Evolutionary conservation across 2,113 vertebrate genomes (phyloP).

Genomic region (Rhipidura dahli): DNA sequence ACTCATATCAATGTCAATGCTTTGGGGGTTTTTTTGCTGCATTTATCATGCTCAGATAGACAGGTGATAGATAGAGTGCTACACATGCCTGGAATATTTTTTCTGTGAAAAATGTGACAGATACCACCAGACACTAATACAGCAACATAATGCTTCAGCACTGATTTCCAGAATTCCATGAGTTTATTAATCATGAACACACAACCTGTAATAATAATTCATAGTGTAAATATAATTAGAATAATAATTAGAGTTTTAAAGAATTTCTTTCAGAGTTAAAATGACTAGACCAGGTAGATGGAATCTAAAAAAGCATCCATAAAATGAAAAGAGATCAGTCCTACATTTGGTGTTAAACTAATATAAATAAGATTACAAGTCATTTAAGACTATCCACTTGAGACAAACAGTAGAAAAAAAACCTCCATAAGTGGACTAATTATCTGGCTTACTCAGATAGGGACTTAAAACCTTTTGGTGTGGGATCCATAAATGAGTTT

Average conservation of each 20-base stretch:
- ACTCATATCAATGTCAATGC: neutral
- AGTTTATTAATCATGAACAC: conserved; percentile 19
- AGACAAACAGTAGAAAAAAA: neutral
- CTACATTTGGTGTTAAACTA: neutral
- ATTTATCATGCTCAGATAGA: conserved; percentile 16
- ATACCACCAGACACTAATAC: neutral
- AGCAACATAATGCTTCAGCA: neutral
- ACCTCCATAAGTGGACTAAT: neutral
- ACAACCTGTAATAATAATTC: neutral
- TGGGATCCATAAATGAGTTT: neutral
- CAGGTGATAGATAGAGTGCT: conserved; percentile 8
- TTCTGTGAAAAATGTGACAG: neutral
- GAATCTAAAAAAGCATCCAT: neutral
- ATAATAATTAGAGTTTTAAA: neutral
- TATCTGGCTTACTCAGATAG: neutral
- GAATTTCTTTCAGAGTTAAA: neutral
- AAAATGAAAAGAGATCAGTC: neutral
- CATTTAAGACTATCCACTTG: neutral
- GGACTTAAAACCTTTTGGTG: neutral
- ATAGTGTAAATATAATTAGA: neutral
- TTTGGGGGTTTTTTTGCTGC: neutral
- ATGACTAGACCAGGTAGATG: neutral
- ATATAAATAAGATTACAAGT: neutral
- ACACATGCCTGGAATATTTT: neutral
- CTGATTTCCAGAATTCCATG: neutral